Conservation (phyloP, 2,113 vertebrate genomes). For the Serilophus lunatus region DNA sequence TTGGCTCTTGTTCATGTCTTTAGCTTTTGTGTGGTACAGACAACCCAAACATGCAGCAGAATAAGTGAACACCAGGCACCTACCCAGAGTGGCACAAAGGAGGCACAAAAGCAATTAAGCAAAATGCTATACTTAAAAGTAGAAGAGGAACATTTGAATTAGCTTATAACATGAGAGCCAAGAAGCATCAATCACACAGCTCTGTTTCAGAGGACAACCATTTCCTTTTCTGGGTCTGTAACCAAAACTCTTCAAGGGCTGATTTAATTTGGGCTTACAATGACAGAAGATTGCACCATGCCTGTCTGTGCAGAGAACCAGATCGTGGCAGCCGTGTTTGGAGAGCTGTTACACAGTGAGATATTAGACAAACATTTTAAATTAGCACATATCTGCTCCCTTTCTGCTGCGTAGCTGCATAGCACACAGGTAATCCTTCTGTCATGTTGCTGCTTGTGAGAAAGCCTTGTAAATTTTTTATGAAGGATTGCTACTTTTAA, state of each 20-base stretch:
- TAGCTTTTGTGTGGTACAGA: neutral
- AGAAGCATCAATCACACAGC: neutral
- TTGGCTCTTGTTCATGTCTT: neutral
- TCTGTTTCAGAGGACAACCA: neutral
- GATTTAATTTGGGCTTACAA: neutral
- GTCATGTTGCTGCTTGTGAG: neutral
- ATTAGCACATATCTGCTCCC: neutral
- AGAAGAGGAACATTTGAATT: neutral
- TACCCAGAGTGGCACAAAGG: neutral
- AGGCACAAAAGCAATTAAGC: neutral
- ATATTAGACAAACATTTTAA: neutral
- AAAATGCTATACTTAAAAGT: neutral
- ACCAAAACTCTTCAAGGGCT: neutral
- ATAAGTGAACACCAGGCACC: neutral
- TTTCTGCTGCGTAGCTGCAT: neutral
- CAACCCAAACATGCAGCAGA: neutral
- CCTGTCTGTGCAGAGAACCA: neutral
- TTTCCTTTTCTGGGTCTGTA: neutral
- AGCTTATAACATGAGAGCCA: neutral
- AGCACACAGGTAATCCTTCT: neutral
- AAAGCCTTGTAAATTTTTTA: neutral
- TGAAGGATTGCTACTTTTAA: neutral
- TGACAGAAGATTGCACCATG: neutral
- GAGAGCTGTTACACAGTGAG: neutral
- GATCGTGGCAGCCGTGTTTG: neutral